A percentile compares a stretch with the other conserved stretches of the same genome.
Evolutionary conservation across 2,797 vertebrate species (phyloP).

Genomic region (Streptopelia turtur): DNA sequence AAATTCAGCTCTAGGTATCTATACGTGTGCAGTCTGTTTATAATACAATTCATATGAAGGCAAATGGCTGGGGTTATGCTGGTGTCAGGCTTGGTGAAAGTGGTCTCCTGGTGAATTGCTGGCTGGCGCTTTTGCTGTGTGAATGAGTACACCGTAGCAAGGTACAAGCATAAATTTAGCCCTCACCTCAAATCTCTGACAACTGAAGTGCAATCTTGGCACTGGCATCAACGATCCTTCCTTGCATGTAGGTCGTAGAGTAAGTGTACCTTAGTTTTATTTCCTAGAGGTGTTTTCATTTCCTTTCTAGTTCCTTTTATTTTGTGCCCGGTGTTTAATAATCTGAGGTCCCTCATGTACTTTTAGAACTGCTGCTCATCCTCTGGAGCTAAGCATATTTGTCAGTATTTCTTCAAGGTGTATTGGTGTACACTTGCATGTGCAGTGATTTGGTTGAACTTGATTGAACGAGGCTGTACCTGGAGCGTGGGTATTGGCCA

Average conservation of each 20-base stretch:
- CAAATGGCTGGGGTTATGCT: not conserved
- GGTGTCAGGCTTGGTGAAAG: not conserved
- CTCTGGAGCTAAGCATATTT: not conserved
- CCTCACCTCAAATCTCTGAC: not conserved
- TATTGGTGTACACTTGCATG: rapidly evolving
- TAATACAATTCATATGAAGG: not conserved
- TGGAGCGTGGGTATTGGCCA: not conserved
- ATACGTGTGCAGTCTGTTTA: not conserved
- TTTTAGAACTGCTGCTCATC: not conserved
- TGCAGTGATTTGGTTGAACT: not conserved
- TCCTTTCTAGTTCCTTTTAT: not conserved
- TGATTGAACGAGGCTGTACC: not conserved
- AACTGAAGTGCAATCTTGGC: not conserved
- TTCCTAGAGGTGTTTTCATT: not conserved
- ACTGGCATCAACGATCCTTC: not conserved
- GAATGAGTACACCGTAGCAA: not conserved
- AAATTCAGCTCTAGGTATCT: not conserved
- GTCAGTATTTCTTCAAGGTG: not conserved
- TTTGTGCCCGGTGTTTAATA: not conserved
- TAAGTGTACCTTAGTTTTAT: not conserved
- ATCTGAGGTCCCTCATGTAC: not conserved
- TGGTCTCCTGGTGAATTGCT: not conserved
- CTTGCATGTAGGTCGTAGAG: not conserved
- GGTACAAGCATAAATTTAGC: not conserved
- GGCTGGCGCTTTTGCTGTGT: not conserved